These are phyloP conservation scores for Drosophila nr. perissopoda DNA, from an alignment of 2,888 invertebrate genomes.

Conservation along the genomic window DNA sequence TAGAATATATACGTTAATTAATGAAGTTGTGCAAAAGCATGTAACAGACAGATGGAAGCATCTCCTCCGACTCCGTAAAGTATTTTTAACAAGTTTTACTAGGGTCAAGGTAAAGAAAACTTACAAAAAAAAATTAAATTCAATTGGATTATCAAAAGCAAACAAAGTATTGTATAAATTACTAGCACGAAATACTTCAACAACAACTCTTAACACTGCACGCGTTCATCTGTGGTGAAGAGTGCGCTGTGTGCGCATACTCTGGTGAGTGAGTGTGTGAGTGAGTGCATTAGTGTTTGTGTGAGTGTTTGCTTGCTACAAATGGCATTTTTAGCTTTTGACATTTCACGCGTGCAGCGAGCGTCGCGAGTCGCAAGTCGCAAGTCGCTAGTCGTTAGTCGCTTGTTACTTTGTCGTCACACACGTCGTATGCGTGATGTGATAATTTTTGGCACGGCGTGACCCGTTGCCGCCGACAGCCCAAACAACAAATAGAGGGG, in stretches of 20 bases:
- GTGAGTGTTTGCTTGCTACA: constrained; percentile 32
- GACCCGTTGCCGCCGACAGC: constrained; percentile 34
- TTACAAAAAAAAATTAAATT: not conserved
- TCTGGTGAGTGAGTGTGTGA: constrained; percentile 3
- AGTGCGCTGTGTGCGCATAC: not conserved
- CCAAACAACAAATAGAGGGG: not conserved
- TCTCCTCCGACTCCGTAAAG: not conserved
- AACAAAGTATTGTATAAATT: not conserved
- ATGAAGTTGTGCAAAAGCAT: not conserved
- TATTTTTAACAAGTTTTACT: not conserved
- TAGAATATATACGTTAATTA: not conserved
- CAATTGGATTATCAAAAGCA: not conserved
- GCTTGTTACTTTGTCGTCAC: constrained; percentile 32
- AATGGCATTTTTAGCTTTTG: constrained; percentile 80
- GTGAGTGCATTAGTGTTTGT: not conserved
- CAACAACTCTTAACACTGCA: constrained; percentile 19
- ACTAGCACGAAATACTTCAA: not conserved
- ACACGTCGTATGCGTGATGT: constrained; percentile 80
- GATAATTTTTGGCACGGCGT: constrained; percentile 74
- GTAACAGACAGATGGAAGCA: not conserved
- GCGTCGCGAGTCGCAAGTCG: constrained; percentile 14
- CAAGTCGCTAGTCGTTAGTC: constrained; percentile 15
- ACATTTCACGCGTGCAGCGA: constrained; percentile 77
- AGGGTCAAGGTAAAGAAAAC: not conserved
- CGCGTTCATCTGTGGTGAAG: constrained; percentile 7